phyloP scores from a whole-genome alignment of 1,140 invertebrate species.

The Ips typographus region DNA sequence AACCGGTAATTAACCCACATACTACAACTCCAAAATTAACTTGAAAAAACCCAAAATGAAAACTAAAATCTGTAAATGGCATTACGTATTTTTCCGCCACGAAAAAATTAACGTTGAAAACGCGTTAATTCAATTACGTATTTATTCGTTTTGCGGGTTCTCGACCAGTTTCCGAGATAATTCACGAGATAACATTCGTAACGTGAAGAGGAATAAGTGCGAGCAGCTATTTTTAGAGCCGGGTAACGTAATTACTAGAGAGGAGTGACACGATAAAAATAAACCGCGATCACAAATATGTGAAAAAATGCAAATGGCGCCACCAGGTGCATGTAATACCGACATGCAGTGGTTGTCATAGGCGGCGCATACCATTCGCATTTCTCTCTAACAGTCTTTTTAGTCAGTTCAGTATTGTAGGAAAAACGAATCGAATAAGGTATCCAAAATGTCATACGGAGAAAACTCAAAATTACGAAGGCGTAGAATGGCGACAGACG shows the following conservation, averaged over 20 bases:
- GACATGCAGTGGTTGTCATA: slow-evolving; percentile 7
- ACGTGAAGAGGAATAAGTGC: background rate
- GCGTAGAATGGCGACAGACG: no score
- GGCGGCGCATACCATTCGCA: background rate
- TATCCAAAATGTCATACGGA: no score
- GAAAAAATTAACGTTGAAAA: background rate
- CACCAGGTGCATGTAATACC: slow-evolving; percentile 22
- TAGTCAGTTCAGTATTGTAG: no score
- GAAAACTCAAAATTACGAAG: no score
- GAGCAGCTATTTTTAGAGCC: slow-evolving; percentile 21
- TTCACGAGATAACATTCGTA: slow-evolving; percentile 4
- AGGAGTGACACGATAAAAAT: slow-evolving; percentile 29
- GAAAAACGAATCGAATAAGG: no score
- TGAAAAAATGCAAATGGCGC: slow-evolving; percentile 29
- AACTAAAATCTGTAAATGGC: no score
- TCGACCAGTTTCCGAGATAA: background rate
- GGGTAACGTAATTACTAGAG: slow-evolving; percentile 21
- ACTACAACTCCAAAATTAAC: no score
- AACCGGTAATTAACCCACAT: no score
- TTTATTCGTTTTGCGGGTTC: slow-evolving; percentile 1
- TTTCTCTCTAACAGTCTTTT: background rate
- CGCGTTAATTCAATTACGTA: background rate
- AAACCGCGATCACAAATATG: slow-evolving; percentile 27
- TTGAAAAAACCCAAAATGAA: no score
- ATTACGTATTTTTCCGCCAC: no score